phyloP scores from a whole-genome alignment of 2,113 vertebrate species.

The Mohoua ochrocephala region DNA sequence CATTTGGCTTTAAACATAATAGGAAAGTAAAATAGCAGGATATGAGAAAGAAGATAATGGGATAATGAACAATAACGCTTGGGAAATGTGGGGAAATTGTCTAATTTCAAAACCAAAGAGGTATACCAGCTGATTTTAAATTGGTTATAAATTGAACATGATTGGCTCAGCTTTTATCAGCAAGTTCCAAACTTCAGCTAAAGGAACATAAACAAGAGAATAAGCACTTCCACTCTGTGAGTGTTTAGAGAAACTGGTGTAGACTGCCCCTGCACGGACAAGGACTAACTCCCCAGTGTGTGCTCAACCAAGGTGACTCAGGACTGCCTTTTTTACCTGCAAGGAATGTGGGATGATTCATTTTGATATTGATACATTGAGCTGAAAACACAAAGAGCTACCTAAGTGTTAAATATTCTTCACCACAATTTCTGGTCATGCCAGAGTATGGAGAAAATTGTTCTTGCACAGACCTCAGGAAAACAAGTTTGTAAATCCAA shows the following conservation, averaged over 20 bases:
- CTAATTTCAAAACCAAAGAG: not conserved
- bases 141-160: not conserved
- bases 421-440: not conserved
- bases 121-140: not conserved
- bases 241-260: not conserved
- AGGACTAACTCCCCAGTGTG: not conserved
- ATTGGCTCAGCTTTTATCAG: not conserved
- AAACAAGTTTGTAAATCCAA: not conserved
- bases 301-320: accelerated
- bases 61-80: not conserved
- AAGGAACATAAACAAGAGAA: not conserved
- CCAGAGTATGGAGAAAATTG: not conserved
- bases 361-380: not conserved
- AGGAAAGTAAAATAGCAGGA: not conserved
- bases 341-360: not conserved
- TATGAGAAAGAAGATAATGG: not conserved
- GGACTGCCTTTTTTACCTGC: not conserved
- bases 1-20: not conserved
- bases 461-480: not conserved
- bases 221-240: not conserved
- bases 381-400: not conserved
- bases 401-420: not conserved
- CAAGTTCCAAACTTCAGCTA: not conserved
- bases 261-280: not conserved
- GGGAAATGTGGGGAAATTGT: not conserved